These are phyloP conservation scores for Hybos culiciformis DNA, from an alignment of 2,888 invertebrate species.

Conservation along the genomic window DNA sequence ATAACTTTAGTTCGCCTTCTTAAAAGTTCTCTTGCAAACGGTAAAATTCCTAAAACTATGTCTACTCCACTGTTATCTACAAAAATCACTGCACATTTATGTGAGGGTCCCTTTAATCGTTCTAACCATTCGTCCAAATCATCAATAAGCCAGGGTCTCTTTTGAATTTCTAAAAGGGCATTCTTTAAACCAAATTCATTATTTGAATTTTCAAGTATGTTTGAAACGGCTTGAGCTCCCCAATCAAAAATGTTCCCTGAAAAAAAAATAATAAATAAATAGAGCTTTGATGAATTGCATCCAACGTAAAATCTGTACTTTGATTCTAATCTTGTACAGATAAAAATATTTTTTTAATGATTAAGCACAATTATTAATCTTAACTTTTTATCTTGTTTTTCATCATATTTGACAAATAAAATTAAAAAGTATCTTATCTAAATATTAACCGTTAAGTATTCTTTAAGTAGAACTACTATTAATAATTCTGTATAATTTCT, in stretches of 20 bases:
- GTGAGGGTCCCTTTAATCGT: slow-evolving; percentile 53
- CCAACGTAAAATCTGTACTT: too few species aligned
- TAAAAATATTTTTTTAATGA: too few species aligned
- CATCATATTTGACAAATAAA: too few species aligned
- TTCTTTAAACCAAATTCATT: slow-evolving; percentile 64
- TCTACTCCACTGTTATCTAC: slow-evolving; percentile 95
- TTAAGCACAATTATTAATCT: too few species aligned
- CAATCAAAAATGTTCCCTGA: slow-evolving; percentile 94
- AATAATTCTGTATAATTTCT: too few species aligned
- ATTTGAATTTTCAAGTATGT: slow-evolving; percentile 63
- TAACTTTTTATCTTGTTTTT: too few species aligned
- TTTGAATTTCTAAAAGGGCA: slow-evolving; percentile 71
- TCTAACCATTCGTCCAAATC: slow-evolving; percentile 70
- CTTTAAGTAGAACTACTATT: too few species aligned
- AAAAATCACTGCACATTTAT: slow-evolving; percentile 84
- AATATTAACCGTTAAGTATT: too few species aligned
- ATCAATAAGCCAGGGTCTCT: slow-evolving; percentile 85
- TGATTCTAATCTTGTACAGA: too few species aligned
- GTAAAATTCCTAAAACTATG: slow-evolving; percentile 81
- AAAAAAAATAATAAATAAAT: slow-evolving; percentile 1
- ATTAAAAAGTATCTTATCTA: too few species aligned
- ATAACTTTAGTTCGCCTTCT: slow-evolving; percentile 75
- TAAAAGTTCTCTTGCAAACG: slow-evolving; percentile 74
- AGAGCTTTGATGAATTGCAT: too few species aligned
- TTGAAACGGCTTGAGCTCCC: slow-evolving; percentile 85